phyloP scores from a whole-genome alignment of 1,140 invertebrate species.

The Lepidurus arcticus region DNA sequence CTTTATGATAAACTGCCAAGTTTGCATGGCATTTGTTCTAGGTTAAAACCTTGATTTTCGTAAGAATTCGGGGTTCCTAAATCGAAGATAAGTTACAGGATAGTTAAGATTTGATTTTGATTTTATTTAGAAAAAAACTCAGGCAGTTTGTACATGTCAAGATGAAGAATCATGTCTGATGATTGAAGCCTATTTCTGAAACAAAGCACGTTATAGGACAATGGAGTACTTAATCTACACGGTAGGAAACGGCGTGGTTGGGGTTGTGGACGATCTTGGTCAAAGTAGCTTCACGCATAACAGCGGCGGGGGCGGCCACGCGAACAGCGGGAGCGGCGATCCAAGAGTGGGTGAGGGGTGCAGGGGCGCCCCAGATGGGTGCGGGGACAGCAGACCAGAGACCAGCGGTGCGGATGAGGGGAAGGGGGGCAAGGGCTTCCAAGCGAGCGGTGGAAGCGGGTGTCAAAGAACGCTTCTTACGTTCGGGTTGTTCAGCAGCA shows the following conservation, averaged over 20 bases:
- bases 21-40: too few species aligned
- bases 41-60: neutral
- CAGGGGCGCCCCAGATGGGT: too few species aligned
- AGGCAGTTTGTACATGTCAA: constrained; percentile 11
- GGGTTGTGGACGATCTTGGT: constrained; percentile 45
- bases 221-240: constrained; percentile 41
- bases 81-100: neutral
- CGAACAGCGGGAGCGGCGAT: too few species aligned
- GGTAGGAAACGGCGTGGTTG: constrained; percentile 45
- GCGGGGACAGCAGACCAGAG: too few species aligned
- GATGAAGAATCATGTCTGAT: neutral
- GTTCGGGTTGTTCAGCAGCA: constrained; percentile 23
- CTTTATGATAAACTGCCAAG: too few species aligned
- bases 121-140: neutral
- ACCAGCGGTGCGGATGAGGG: too few species aligned
- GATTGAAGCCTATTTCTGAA: neutral
- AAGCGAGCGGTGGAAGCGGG: too few species aligned
- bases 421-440: too few species aligned
- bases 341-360: too few species aligned
- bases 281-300: constrained; percentile 41
- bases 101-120: neutral
- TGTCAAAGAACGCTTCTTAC: neutral
- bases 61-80: neutral
- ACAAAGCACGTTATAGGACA: neutral
- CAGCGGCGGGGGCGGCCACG: too few species aligned